Evolutionary conservation across 2,113 vertebrate genomes (phyloP), one percentile per base, ranked within the genome.

Genomic region (Tyrannus savana): DNA sequence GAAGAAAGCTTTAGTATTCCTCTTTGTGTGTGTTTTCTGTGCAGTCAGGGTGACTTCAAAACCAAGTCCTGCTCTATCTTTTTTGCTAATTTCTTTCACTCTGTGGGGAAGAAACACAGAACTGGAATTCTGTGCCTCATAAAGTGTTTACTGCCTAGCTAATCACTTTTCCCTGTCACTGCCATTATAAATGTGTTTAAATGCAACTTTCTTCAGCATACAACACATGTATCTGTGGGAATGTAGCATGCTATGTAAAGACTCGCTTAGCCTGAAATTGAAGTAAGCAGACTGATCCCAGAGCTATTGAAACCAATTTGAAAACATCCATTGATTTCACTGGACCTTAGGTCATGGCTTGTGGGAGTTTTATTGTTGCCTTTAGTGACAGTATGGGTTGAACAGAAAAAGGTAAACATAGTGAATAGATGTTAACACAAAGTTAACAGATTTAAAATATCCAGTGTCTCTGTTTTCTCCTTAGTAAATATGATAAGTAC

Each of bases 321-420:
- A 97, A 95, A 96, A 91, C 89, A 79, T 64, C 93, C 87, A 91
- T 96, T 95, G 93, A 95, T 96, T 94, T 91, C 75, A 53, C 53
- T 4, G 21, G 71, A 87, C 93, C 87, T 89, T 72, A 89, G 95
- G 94, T 95, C 95, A 94, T 82, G 89, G 77, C 77, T 95, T 91
- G 53, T 76, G 74, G 74, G 81, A 87, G 55, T 91, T 95, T 84
- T 81, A 89, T 92, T 95, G 81, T 89, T 96, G 89, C 75, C 78
- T 89, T 89, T 42, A 89, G 84, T 69, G 33, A 52, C 15, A 84
- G 52, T 82, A 50, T 28, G 53, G n/a, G 52, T n/a, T 85, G 81
- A 59, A 76, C 53, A 88, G 80, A 90, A 76, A 76, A 89, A 96
- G 63, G 74, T 95, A 93, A 93, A 97, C 55, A 66, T 15, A 73